Base-by-base conservation (phyloP, 2,888 invertebrate genomes). In the Drosophila macrospina region DNA sequence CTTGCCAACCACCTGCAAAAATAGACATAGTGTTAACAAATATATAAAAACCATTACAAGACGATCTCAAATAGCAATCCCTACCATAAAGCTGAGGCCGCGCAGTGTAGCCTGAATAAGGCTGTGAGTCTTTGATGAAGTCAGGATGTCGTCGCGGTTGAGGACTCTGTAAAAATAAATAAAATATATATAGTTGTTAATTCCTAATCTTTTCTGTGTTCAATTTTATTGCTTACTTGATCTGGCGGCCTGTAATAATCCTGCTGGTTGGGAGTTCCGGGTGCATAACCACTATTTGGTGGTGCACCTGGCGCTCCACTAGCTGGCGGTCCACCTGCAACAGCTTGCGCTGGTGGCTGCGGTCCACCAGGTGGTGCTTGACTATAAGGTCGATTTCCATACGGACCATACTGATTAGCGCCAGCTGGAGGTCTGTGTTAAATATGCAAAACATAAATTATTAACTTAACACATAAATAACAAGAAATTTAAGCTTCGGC, bases 91-190 rank as follows among this genome's bases (percentile, higher is more conserved):
- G 93, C 84, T 94, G 94, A 69, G 95, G 94, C 88, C 95, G 93
- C 85, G 94, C 94, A 84, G 93, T 94, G 91, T 95, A 95, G 68
- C 94, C 94, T 67, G 94, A 93, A 92, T 94, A 94, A 73, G 94
- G 94, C 90, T 94, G 95, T 89, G 93, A 94, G 90, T 96, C 96
- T 93, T 96, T 96, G 85, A 95, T 95, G 93, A 96, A 96, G 93
- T 96, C 96, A 57, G 96, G 96, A 93, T 96, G 96, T 88, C 96
- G 93, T 81, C 96, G 94, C 44, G 95, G 95, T 84, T 96, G 95
- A 51, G 95, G 94, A 75, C 94, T 93, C 88, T 95, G 94, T 48
- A 93, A 78, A 93, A 93, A 88, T 15, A 59, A 47, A 44, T 1
- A 26, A 2, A 10, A 42, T 13, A 7, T 13, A 7, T 34, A 11